A percentile compares a stretch with the other conserved stretches of the same genome.
These are phyloP conservation scores for Callinectes sapidus DNA, from an alignment of 2,888 invertebrate species.

Conservation along the genomic window DNA sequence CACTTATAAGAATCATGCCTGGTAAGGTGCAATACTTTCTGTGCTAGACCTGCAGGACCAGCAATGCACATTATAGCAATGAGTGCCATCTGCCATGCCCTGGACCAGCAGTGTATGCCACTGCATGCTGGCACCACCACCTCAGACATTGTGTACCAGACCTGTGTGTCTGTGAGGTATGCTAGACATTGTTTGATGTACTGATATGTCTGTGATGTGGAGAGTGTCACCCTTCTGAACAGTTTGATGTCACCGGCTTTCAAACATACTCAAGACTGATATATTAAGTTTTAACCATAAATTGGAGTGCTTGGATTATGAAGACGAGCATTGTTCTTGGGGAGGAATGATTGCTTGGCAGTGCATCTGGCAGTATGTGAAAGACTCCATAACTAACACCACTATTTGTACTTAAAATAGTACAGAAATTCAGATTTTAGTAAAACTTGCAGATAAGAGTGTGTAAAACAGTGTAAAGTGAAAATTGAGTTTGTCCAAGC, in stretches of 20 bases:
- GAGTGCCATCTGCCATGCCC: not conserved
- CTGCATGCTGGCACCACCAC: not conserved
- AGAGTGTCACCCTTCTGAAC: not conserved
- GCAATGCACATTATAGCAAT: not conserved
- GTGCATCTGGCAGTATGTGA: conserved; percentile 13
- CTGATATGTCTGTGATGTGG: not conserved
- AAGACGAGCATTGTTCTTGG: not conserved
- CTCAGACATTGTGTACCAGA: not conserved
- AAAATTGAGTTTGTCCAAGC: not conserved
- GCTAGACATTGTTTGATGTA: not conserved
- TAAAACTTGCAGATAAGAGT: not conserved
- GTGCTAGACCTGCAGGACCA: not conserved
- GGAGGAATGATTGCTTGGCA: conserved; percentile 10
- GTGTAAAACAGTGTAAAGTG: not conserved
- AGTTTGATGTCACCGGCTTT: not conserved
- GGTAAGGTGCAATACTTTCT: not conserved
- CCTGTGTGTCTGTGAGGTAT: not conserved
- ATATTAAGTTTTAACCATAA: not conserved
- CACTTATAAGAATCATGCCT: not conserved
- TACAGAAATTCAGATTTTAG: not conserved
- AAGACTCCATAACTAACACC: not conserved
- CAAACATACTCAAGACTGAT: not conserved
- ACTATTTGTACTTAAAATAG: not conserved
- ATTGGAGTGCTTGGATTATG: not conserved
- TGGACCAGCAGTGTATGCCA: not conserved